Evolutionary conservation across 2,888 invertebrate species (phyloP), one percentile per base, ranked within the genome.

Genomic region (Labia minor): DNA sequence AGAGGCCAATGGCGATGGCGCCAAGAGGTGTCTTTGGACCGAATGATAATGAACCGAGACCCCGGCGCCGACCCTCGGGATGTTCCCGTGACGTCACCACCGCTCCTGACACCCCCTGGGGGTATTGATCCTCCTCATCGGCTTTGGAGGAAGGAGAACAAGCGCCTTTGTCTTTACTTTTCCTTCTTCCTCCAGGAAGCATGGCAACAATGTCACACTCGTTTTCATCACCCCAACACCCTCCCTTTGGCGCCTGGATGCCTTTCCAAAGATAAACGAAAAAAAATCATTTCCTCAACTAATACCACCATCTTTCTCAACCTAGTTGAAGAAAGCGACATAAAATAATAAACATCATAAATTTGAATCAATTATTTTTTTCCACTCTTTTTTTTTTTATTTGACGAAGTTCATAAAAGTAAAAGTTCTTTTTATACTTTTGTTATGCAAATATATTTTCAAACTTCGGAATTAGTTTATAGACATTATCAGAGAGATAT

Each of bases 61-160:
- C 16, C 49, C 16, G 49, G 49, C 49, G 49, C n/a, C 49, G 49
- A 49, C 49, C 49, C 49, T 49, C 49, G n/a, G 49, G 49, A 16
- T 49, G 49, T 49, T 49, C 49, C 49, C n/a, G 49, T 49, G 49
- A 49, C 49, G 49, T 49, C 49, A 49, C 49, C 49, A 49, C 49
- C n/a, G 49, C 49, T 49, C 49, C 49, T 49, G 49, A 49, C 49
- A 49, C 49, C 49, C 49, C 49, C 49, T 16, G 49, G 49, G 49
- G 49, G 49, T 49, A 49, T 49, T 49, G 49, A 49, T 49, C 49
- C 49, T 49, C 49, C 49, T 49, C 49, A 49, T 49, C 49, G 49
- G 49, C 49, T n/a, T 49, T 14, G 49, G 49, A 16, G 16, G 16
- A 16, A 49, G 49, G 49, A 49, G 49, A 49, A 16, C 14, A 49